Evolutionary conservation across 1,140 invertebrate species (phyloP), one percentile per base, ranked within the genome.

Genomic region (Propsilocerus akamusi): DNA sequence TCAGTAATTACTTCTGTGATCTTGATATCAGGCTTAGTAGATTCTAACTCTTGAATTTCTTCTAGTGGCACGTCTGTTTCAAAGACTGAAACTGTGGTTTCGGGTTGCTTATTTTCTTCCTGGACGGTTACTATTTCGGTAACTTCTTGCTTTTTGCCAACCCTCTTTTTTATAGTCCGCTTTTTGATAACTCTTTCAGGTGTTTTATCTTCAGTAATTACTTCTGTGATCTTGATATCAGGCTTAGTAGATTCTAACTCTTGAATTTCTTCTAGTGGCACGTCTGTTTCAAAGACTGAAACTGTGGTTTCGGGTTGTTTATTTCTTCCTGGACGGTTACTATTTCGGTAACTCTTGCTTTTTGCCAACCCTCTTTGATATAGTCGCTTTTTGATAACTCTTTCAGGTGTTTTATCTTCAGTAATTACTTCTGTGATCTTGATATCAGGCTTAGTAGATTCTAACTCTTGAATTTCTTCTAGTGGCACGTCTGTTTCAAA

Each of bases 41-140:
- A 50, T 7, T 56, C 32, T 26, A 55, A 49, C 49, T 62, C 51
- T 50, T 52, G 50, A 5, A 56, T 46, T 50, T 63, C 57, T 30
- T 56, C 52, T 6, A 54, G 25, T 26, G 49, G 54, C 25, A 41
- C 37, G 12, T 30, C 28, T 28, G 30, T 52, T 46, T 59, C 53
- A 49, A 58, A 53, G 28, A 56, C 57, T 37, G 30, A 56, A 34
- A 55, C 59, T 47, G 61, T 59, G 26, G 60, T 61, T 52, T 65
- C 55, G 20, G 67, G 62, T 46, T 56, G 53, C 53, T 69, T 62
- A 30, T 66, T 63, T 50, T 70, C 66, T 58, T 70, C 67, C 58
- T 71, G 63, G 34, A 70, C 56, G 22, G 69, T 68, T n/a, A 66
- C 63, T 50, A 69, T 67, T 60, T 72, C 67, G 11, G 64, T 69